A percentile compares a stretch with the other conserved stretches of the same genome.
phyloP scores from a whole-genome alignment of 2,797 vertebrate species.

The Florisuga fusca region DNA sequence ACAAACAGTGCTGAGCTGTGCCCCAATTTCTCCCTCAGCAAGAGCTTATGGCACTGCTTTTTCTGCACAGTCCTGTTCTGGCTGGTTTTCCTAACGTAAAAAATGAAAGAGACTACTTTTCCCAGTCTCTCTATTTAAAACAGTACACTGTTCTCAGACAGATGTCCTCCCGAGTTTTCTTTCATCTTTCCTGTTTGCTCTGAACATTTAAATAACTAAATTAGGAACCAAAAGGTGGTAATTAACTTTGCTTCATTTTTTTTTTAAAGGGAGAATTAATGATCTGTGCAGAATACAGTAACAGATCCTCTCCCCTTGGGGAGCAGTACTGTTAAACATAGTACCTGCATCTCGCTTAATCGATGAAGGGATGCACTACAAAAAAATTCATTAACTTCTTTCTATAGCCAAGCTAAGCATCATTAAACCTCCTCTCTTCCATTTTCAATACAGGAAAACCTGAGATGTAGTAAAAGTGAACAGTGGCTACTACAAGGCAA shows the following conservation, averaged over 20 bases:
- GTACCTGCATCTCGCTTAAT: not conserved
- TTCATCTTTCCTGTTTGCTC: not conserved
- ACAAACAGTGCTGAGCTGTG: slow-evolving; percentile 62
- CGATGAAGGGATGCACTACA: not conserved
- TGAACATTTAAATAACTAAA: slow-evolving; percentile 33
- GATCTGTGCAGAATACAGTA: not conserved
- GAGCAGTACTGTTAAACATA: not conserved
- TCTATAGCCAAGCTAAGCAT: not conserved
- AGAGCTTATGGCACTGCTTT: slow-evolving; percentile 44
- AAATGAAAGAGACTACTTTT: slow-evolving; percentile 23
- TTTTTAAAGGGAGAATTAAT: not conserved
- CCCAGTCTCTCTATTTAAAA: slow-evolving; percentile 26
- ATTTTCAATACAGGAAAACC: not conserved
- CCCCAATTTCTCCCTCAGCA: slow-evolving; percentile 62
- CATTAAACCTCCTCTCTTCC: not conserved
- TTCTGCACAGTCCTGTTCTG: not conserved
- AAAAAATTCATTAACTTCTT: not conserved
- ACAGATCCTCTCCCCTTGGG: not conserved
- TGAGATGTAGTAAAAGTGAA: not conserved
- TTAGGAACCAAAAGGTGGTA: not conserved
- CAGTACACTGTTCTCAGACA: not conserved
- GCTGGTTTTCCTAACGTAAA: not conserved
- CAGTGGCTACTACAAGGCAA: not conserved
- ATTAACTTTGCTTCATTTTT: not conserved
- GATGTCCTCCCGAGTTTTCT: slow-evolving; percentile 19